phyloP scores from a whole-genome alignment of 2,797 vertebrate species.

The Coluber constrictor region DNA sequence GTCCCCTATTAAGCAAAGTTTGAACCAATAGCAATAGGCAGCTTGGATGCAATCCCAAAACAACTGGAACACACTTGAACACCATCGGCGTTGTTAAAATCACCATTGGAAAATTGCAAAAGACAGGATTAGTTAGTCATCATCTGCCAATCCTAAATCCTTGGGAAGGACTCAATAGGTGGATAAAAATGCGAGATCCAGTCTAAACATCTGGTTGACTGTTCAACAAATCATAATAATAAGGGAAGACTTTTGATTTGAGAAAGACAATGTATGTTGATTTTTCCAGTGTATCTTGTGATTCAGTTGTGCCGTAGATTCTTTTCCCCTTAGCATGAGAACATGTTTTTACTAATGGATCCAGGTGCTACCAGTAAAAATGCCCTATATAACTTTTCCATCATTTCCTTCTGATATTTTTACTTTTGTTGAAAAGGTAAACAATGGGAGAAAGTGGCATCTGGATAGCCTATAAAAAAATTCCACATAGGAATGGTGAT shows the following conservation, averaged over 20 bases:
- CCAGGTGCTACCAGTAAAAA: neutral
- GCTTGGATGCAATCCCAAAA: neutral
- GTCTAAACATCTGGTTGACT: neutral
- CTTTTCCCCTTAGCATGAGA: neutral
- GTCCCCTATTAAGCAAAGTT: neutral
- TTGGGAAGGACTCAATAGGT: neutral
- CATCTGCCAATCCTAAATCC: neutral
- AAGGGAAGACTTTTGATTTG: neutral
- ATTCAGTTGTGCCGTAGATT: neutral
- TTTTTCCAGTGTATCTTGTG: neutral
- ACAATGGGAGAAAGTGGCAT: neutral
- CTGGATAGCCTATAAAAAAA: neutral
- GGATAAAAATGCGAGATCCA: neutral
- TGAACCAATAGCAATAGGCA: neutral
- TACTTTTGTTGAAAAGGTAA: neutral
- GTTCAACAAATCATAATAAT: neutral
- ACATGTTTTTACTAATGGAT: neutral
- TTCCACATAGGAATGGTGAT: neutral
- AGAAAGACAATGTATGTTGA: neutral
- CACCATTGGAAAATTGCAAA: neutral
- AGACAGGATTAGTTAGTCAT: neutral
- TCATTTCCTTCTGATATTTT: neutral
- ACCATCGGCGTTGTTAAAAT: neutral
- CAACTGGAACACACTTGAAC: neutral
- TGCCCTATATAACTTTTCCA: neutral